These are phyloP conservation scores for Labeo catla DNA, from an alignment of 2,113 vertebrate species.

Conservation along the genomic window DNA sequence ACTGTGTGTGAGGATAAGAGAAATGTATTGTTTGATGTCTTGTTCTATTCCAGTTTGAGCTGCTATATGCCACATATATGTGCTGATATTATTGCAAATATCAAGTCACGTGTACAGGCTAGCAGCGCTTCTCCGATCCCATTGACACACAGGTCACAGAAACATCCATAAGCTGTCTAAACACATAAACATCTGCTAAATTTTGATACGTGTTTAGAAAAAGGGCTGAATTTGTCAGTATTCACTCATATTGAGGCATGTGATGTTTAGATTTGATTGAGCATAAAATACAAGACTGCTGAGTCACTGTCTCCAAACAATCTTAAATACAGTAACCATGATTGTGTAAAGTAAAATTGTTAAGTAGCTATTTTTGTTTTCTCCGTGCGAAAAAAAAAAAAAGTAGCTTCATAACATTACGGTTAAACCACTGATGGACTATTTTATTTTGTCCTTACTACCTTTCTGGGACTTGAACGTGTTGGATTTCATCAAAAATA, in stretches of 20 bases:
- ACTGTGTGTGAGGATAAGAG: conserved; percentile 20
- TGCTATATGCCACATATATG: conserved; percentile 26
- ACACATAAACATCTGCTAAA: not conserved
- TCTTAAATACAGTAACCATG: not conserved
- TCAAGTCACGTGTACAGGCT: not conserved
- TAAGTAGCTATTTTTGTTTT: no score
- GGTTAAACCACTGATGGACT: no score
- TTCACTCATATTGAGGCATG: not conserved
- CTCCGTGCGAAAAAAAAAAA: no score
- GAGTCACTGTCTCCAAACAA: not conserved
- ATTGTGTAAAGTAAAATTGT: not conserved
- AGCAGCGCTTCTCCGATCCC: not conserved
- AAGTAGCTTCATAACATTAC: no score
- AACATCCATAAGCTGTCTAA: conserved; percentile 3
- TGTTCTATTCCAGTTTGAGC: not conserved
- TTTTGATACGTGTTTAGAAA: not conserved
- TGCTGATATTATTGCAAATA: not conserved
- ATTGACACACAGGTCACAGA: not conserved
- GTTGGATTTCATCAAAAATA: no score
- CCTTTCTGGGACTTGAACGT: no score
- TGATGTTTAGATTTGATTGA: not conserved
- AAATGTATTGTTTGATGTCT: not conserved
- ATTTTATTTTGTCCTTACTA: no score
- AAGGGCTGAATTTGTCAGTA: not conserved
- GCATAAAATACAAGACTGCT: not conserved